Evolutionary conservation across 2,888 invertebrate genomes (phyloP), one percentile per base, ranked within the genome.

Genomic region (Empis stercorea): DNA sequence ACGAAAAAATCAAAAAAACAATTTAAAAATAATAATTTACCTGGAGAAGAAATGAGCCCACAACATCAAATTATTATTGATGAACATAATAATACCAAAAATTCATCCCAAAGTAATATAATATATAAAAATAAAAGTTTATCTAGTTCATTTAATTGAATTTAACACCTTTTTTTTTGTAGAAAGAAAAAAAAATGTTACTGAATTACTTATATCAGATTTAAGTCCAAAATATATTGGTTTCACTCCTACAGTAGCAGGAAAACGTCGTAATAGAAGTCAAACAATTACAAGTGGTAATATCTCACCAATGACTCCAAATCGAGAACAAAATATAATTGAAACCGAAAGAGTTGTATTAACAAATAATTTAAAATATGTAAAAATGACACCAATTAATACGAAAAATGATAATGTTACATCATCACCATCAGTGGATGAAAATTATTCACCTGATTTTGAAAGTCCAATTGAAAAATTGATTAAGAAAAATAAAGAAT

Each of bases 181-280:
- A 27, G 23, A 27, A 27, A 4, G 23, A 27, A 27, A 4, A 27
- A 27, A 27, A 27, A 20, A 5, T 5, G 20, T 3, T 4, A 20
- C 5, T 20, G 7, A 27, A 27, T 27, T 27, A 27, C 57, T 66
- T 16, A 56, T 64, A 50, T 65, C 67, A 6, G 59, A 59, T 37
- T 49, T 68, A 14, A 68, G 62, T 30, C 63, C 67, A 1, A 68
- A 67, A 48, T 66, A 64, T 48, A 66, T 66, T 46, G 67, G 64
- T n/a, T 61, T 60, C 36, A 57, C 54, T 9, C 54, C 56, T 14
- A 47, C 58, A 54, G 52, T 54, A 53, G 30, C 61, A 55, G 32
- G 56, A 30, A 40, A 51, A 41, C 43, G 50, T n/a, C 42, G 41
- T 38, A 40, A 51, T 5, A 51, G 34, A 37, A 47, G 45, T 51